Conservation (phyloP, 2,113 vertebrate genomes). For the Rhizomys pruinosus region DNA sequence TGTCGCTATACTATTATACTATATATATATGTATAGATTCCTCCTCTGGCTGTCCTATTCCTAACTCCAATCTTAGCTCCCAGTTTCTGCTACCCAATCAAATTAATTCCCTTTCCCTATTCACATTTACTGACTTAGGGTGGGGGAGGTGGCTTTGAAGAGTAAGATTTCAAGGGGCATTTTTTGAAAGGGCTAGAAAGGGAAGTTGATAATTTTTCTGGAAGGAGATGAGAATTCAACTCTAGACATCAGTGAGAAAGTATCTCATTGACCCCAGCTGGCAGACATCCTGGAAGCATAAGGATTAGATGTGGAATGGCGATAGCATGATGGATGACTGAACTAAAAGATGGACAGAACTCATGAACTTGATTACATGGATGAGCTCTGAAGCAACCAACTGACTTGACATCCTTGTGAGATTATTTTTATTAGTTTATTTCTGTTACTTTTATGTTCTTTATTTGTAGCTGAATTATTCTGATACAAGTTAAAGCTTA, state of each 20-base stretch:
- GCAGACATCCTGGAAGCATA: background rate
- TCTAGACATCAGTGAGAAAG: background rate
- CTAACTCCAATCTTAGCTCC: background rate
- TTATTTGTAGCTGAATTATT: background rate
- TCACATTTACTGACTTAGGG: background rate
- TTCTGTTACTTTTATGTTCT: background rate
- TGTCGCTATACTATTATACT: too few relatives aligned
- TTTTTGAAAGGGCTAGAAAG: background rate
- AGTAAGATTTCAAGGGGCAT: background rate
- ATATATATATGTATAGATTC: too few relatives aligned
- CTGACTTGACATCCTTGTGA: background rate
- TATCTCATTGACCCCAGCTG: background rate
- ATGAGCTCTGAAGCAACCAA: background rate
- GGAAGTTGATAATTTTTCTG: background rate
- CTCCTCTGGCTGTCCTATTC: background rate
- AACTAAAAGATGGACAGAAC: slow-evolving; percentile 11
- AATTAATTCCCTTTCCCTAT: background rate
- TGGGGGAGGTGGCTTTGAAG: background rate
- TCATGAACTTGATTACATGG: background rate
- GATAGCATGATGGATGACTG: background rate
- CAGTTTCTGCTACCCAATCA: background rate
- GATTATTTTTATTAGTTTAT: background rate
- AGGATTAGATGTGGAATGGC: background rate
- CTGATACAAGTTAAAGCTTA: background rate
- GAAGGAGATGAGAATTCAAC: background rate